Percentiles rank a stretch among this genome's conserved stretches.
Conservation (phyloP, 2,797 vertebrate species). For the Hoplostethus mediterraneus region DNA sequence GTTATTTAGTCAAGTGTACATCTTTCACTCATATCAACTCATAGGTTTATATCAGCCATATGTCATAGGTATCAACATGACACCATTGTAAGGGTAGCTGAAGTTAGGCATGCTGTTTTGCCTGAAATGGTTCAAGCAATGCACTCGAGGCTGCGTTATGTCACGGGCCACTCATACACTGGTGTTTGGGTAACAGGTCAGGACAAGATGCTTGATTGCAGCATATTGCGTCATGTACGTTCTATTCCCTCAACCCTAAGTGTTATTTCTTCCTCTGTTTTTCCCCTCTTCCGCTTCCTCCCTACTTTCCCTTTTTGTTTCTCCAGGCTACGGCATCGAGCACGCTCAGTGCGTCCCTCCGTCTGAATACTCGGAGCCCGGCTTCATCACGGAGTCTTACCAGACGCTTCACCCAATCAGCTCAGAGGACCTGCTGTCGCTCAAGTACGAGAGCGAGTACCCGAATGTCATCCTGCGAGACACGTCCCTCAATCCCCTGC, state of each 20-base stretch:
- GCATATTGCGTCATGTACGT: not conserved
- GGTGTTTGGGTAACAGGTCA: slow-evolving; percentile 23
- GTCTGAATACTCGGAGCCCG: slow-evolving; percentile 98
- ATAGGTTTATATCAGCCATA: not conserved
- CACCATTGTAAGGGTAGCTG: not conserved
- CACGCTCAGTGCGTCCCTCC: slow-evolving; percentile 99
- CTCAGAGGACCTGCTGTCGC: slow-evolving; percentile 96
- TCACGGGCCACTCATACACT: slow-evolving; percentile 7
- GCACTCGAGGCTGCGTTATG: slow-evolving; percentile 15
- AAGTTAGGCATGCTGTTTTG: not conserved
- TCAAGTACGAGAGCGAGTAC: slow-evolving; percentile 98
- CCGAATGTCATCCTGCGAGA: slow-evolving; percentile 93
- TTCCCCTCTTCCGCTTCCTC: slow-evolving; percentile 37
- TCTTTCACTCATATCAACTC: too few relatives aligned
- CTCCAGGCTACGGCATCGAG: slow-evolving; percentile 95
- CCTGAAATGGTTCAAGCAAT: slow-evolving; percentile 22
- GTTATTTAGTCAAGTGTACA: too few relatives aligned
- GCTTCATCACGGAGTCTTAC: slow-evolving; percentile 99
- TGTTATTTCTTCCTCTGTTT: slow-evolving; percentile 15
- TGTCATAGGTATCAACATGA: not conserved
- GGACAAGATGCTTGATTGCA: slow-evolving; percentile 31
- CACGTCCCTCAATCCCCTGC: slow-evolving; percentile 90
- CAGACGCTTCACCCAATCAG: slow-evolving; percentile 99
- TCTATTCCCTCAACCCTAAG: not conserved
- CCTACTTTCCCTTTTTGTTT: slow-evolving; percentile 47